Conservation (phyloP, 1,140 invertebrate genomes). For the Luehdorfia chinensis region DNA sequence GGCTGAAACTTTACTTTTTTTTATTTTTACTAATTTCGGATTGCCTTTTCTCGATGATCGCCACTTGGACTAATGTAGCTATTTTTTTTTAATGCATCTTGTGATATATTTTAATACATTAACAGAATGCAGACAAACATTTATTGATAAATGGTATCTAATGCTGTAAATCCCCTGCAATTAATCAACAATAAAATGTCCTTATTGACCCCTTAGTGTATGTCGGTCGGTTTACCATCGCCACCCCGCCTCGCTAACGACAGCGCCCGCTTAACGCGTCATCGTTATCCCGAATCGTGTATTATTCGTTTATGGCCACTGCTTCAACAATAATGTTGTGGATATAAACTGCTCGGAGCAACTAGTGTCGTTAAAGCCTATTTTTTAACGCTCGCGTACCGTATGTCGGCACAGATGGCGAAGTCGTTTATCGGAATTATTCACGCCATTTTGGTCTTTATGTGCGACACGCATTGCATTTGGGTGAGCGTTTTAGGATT, state of each 20-base stretch:
- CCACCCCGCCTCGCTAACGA: constrained; percentile 26
- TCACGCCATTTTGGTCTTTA: constrained; percentile 19
- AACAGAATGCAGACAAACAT: no score
- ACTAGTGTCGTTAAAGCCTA: constrained; percentile 38
- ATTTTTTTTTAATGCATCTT: no score
- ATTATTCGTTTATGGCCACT: constrained; percentile 43
- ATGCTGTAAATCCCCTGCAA: constrained; percentile 28
- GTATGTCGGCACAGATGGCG: constrained; percentile 8
- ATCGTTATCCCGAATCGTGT: constrained; percentile 47
- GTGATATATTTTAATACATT: no score
- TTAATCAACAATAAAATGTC: constrained; percentile 41
- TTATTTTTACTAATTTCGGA: no score
- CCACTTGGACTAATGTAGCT: no score
- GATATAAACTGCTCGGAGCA: constrained; percentile 37
- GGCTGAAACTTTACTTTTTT: no score
- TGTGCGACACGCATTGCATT: constrained; percentile 13
- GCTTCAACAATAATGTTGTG: constrained; percentile 41
- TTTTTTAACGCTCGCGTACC: constrained; percentile 26
- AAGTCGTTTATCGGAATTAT: constrained; percentile 22
- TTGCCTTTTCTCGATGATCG: no score
- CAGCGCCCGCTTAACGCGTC: constrained; percentile 32
- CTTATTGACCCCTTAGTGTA: constrained; percentile 19
- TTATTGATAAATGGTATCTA: no score
- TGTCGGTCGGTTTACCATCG: not conserved
- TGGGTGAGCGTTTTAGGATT: not conserved